Evolutionary conservation across 2,797 vertebrate species (phyloP).

Genomic region (Steatocranus sp.): DNA sequence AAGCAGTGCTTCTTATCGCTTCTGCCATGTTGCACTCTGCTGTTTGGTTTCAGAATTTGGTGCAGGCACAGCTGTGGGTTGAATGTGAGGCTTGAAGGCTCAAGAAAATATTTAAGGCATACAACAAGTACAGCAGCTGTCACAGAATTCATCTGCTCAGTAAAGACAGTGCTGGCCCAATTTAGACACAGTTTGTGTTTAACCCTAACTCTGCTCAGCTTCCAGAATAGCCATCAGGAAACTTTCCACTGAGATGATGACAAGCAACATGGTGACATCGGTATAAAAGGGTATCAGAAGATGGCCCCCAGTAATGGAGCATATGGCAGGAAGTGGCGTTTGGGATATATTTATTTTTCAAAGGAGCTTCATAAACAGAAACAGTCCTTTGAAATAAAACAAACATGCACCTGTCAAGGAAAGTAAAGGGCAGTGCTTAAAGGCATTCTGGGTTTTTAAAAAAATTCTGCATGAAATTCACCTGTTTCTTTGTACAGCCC

Average conservation of each 20-base stretch:
- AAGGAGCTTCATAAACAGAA: constrained; percentile 9
- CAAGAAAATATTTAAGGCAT: not conserved
- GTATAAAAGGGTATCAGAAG: not conserved
- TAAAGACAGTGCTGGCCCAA: constrained; percentile 6
- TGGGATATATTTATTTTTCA: not conserved
- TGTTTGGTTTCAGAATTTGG: not conserved
- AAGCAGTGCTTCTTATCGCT: not conserved
- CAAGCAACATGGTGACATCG: not conserved
- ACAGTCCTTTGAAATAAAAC: constrained; percentile 13
- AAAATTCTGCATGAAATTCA: constrained; percentile 32
- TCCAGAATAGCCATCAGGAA: constrained; percentile 18
- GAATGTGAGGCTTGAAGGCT: constrained; percentile 7
- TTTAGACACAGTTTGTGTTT: constrained; percentile 32
- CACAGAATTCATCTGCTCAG: not conserved
- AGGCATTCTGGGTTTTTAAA: constrained; percentile 23
- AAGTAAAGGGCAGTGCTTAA: constrained; percentile 20
- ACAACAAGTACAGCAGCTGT: constrained; percentile 15
- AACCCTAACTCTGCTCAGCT: not conserved
- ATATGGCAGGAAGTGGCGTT: not conserved
- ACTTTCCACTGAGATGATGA: constrained; percentile 18
- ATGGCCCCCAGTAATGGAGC: not conserved
- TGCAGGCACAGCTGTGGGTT: not conserved
- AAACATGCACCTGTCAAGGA: constrained; percentile 51
- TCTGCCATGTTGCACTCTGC: not conserved
- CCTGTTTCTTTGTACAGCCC: constrained; percentile 44